phyloP scores from a whole-genome alignment of 2,797 vertebrate species.

The Saxicola maurus region DNA sequence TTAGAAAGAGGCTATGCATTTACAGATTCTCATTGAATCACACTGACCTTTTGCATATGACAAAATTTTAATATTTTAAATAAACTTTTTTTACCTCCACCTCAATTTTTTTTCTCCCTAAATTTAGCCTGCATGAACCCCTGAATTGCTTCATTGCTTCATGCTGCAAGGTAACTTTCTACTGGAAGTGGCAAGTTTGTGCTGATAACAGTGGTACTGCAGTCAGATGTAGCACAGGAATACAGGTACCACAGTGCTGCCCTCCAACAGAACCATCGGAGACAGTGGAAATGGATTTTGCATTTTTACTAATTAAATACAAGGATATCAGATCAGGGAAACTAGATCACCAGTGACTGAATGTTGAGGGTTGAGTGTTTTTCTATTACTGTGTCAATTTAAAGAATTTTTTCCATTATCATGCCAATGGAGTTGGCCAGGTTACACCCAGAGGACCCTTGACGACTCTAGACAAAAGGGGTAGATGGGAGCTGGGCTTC shows the following conservation, averaged over 20 bases:
- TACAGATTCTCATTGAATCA: neutral
- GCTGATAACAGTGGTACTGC: neutral
- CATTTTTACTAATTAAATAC: neutral
- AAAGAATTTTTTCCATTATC: too few relatives aligned
- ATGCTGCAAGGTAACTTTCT: neutral
- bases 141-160: neutral
- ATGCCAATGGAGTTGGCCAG: too few relatives aligned
- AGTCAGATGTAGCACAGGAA: neutral
- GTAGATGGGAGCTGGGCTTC: too few relatives aligned
- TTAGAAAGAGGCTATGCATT: neutral
- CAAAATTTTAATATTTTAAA: neutral
- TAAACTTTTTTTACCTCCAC: neutral
- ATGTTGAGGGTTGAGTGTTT: too few relatives aligned
- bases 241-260: neutral
- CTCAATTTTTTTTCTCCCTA: neutral
- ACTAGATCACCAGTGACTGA: neutral
- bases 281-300: neutral
- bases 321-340: neutral
- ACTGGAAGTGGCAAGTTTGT: neutral
- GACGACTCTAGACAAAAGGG: too few relatives aligned
- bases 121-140: neutral
- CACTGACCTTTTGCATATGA: neutral
- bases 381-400: too few relatives aligned
- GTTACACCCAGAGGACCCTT: too few relatives aligned
- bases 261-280: neutral